Evolutionary conservation across 2,113 vertebrate species (phyloP).

Genomic region (Hipposideros armiger): DNA sequence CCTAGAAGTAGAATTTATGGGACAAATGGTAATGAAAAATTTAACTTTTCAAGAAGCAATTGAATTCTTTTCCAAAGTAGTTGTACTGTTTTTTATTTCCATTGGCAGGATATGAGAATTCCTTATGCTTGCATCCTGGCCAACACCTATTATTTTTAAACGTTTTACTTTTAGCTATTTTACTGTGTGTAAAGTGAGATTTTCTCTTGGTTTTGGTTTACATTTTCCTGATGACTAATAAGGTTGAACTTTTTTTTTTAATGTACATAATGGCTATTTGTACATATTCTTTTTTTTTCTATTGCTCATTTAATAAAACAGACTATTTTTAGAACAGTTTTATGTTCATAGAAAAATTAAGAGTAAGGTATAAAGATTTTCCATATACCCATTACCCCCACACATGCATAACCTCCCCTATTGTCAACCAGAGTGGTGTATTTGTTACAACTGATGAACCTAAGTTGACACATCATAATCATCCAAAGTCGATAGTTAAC

Average conservation of each 20-base stretch:
- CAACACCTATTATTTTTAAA: background rate
- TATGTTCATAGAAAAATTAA: background rate
- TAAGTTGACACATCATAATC: background rate
- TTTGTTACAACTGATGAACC: background rate
- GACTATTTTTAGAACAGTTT: background rate
- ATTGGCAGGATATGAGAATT: background rate
- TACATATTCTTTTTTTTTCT: background rate
- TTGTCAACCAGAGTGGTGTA: background rate
- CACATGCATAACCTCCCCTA: background rate
- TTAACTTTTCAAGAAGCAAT: background rate
- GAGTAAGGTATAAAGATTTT: background rate
- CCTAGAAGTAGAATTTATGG: conserved; percentile 22
- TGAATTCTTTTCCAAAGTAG: background rate
- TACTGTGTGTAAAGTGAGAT: background rate
- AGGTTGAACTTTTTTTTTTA: background rate
- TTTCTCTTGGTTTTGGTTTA: background rate
- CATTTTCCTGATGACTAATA: background rate
- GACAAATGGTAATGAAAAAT: background rate
- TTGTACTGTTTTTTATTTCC: background rate
- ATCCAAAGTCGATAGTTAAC: background rate
- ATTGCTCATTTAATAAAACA: background rate
- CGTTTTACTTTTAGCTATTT: background rate
- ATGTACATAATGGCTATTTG: background rate
- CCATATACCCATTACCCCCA: background rate
- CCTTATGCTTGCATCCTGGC: background rate